phyloP scores from a whole-genome alignment of 2,113 vertebrate species.

The Embiotoca jacksoni region DNA sequence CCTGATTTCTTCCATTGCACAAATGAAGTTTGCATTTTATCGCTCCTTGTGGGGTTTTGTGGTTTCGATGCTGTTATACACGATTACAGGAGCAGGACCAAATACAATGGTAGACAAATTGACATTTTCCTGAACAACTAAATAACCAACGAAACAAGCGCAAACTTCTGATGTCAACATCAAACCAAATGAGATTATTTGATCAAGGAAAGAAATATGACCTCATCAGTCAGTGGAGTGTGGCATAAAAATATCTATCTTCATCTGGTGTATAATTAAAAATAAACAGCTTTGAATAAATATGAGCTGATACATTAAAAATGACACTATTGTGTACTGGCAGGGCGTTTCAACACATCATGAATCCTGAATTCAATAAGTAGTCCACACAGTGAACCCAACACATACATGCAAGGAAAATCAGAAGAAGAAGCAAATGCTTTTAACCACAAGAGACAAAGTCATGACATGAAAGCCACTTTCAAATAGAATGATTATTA shows the following conservation, averaged over 20 bases:
- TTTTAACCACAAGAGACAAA: no score
- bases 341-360: no score
- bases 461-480: no score
- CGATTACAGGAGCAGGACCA: background rate
- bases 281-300: background rate
- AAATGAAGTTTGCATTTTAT: slow-evolving; percentile 58
- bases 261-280: background rate
- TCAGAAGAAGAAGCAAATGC: no score
- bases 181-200: background rate
- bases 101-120: background rate
- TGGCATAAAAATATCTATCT: background rate
- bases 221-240: background rate
- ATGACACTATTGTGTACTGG: background rate
- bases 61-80: slow-evolving; percentile 8
- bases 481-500: no score
- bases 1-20: slow-evolving; percentile 44
- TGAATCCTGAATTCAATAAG: no score
- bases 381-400: no score
- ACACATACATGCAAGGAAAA: no score
- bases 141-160: background rate
- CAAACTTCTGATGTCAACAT: background rate
- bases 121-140: background rate
- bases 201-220: background rate
- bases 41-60: slow-evolving; percentile 23
- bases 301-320: background rate